Conservation (phyloP, 2,113 vertebrate genomes). For the Dicentrarchus labrax region DNA sequence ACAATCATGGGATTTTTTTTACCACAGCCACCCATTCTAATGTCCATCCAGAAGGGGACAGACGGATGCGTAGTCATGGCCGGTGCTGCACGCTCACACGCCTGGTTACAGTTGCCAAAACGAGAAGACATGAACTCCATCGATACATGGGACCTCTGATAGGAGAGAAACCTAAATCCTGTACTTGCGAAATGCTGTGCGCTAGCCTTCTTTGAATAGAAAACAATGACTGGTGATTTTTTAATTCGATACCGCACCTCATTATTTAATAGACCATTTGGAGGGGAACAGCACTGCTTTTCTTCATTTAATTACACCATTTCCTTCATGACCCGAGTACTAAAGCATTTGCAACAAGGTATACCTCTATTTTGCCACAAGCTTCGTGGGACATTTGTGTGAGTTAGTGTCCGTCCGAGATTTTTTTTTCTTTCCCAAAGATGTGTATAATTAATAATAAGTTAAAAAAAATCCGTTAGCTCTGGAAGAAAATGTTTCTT, state of each 20-base stretch:
- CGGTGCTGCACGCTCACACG: slow-evolving; percentile 86
- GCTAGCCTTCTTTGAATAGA: slow-evolving; percentile 77
- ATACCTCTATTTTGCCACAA: slow-evolving; percentile 98
- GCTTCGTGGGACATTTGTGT: slow-evolving; percentile 91
- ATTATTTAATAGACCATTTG: slow-evolving; percentile 67
- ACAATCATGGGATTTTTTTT: slow-evolving; percentile 96
- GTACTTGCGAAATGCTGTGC: slow-evolving; percentile 84
- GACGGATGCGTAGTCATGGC: slow-evolving; percentile 61
- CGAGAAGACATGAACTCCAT: slow-evolving; percentile 64
- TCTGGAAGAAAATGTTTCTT: slow-evolving; percentile 86
- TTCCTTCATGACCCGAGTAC: slow-evolving; percentile 87
- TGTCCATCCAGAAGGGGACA: slow-evolving; percentile 26
- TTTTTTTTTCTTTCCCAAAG: slow-evolving; percentile 89
- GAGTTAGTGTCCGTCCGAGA: slow-evolving; percentile 92
- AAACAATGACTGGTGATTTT: slow-evolving; percentile 83
- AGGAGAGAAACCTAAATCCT: slow-evolving; percentile 81
- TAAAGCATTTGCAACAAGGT: slow-evolving; percentile 98
- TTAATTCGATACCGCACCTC: slow-evolving; percentile 72
- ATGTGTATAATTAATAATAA: slow-evolving; percentile 94
- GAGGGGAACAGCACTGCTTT: slow-evolving; percentile 81
- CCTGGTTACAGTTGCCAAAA: slow-evolving; percentile 89
- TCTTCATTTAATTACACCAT: slow-evolving; percentile 79
- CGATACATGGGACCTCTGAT: slow-evolving; percentile 62
- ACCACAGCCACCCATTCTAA: slow-evolving; percentile 72
- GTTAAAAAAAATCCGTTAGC: slow-evolving; percentile 84